Conservation (phyloP, 1,140 invertebrate species). For the Ptiloglossa arizonensis region DNA sequence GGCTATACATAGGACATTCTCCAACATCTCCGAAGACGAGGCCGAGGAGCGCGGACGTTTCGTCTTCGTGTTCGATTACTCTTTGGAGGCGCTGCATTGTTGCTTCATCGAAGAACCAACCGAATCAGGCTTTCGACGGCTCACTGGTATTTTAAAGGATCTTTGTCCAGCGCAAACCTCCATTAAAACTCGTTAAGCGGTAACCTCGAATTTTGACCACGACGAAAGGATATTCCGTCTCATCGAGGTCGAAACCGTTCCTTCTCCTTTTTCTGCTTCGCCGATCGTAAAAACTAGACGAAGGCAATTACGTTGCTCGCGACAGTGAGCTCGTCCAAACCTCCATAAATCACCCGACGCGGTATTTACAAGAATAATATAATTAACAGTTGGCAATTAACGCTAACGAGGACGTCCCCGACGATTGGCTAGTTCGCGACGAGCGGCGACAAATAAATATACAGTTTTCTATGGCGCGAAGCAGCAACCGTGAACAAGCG, state of each 20-base stretch:
- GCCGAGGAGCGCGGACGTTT: constrained; percentile 50
- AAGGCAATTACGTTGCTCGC: background rate
- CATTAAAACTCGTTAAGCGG: background rate
- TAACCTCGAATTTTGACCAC: background rate
- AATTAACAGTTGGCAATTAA: constrained; percentile 42
- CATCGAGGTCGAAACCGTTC: background rate
- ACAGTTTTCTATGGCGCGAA: constrained; percentile 30
- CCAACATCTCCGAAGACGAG: constrained; percentile 56
- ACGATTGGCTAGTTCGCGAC: constrained; percentile 8
- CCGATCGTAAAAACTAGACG: constrained; percentile 10
- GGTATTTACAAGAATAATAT: constrained; percentile 72
- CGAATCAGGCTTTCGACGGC: constrained; percentile 78
- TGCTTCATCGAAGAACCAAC: constrained; percentile 75
- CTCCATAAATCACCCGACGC: constrained; percentile 67
- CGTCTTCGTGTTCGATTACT: constrained; percentile 66
- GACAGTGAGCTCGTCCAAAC: constrained; percentile 64
- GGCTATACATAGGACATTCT: constrained; percentile 71
- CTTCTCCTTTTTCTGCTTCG: background rate
- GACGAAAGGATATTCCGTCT: constrained; percentile 5
- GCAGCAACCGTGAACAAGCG: background rate
- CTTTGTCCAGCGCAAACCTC: background rate
- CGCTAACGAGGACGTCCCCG: constrained; percentile 31
- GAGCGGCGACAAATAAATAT: constrained; percentile 61
- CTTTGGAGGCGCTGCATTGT: constrained; percentile 82
- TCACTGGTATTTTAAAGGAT: constrained; percentile 23